Conservation (phyloP, 2,888 invertebrate genomes). For the Tuberolachnus salignus region DNA sequence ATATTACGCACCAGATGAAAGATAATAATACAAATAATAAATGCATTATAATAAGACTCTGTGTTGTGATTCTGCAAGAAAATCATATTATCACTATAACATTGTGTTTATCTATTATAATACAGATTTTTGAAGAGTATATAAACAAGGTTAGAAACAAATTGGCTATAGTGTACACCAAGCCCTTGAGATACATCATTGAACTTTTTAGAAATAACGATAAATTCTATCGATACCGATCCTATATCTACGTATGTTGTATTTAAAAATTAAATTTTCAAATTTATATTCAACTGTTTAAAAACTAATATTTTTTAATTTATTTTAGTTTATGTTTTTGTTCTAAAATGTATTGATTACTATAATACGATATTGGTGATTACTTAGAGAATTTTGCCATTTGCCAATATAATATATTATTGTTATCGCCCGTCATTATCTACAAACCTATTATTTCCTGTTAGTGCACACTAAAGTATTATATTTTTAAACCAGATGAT, state of each 20-base stretch:
- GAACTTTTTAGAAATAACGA: conserved; percentile 9
- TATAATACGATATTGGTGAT: too few relatives aligned
- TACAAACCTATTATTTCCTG: too few relatives aligned
- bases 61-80: conserved; percentile 17
- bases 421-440: too few relatives aligned
- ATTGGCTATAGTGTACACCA: background rate
- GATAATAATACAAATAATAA: conserved; percentile 2
- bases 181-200: conserved; percentile 12
- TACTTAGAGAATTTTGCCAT: too few relatives aligned
- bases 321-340: too few relatives aligned
- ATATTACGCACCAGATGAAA: background rate
- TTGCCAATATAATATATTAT: too few relatives aligned
- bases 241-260: background rate
- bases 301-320: background rate
- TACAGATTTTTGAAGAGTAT: conserved; percentile 10
- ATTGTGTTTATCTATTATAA: background rate
- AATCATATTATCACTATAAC: conserved; percentile 7
- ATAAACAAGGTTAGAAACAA: conserved; percentile 28
- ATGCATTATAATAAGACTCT: background rate
- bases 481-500: background rate
- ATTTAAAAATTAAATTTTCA: background rate
- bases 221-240: too few relatives aligned
- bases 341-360: too few relatives aligned
- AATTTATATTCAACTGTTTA: background rate
- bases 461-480: too few relatives aligned